Percentiles rank a stretch among this genome's conserved stretches.
Conservation (phyloP, 2,797 vertebrate genomes). For the Xyrichtys novacula region DNA sequence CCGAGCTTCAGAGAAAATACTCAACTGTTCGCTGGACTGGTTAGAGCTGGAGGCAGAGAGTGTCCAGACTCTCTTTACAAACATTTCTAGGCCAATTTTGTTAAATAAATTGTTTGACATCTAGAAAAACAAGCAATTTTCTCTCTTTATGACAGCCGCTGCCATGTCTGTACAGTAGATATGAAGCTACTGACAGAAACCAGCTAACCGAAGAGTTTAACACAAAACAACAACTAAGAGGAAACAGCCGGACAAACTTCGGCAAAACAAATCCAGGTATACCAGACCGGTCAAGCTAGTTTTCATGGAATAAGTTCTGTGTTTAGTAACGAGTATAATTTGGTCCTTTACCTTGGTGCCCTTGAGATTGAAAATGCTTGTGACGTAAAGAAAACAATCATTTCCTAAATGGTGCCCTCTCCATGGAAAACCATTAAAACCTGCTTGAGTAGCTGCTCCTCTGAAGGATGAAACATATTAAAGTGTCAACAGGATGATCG, state of each 20-base stretch:
- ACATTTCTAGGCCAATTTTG: neutral
- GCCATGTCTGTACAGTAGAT: neutral
- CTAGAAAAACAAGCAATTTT: neutral
- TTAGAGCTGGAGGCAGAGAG: conserved; percentile 2
- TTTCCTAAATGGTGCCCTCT: too few relatives aligned
- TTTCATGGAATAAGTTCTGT: neutral
- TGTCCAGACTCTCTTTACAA: neutral
- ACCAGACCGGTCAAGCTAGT: neutral
- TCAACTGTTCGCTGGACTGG: neutral
- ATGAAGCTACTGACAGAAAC: neutral
- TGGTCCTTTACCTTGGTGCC: neutral
- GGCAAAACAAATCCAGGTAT: neutral
- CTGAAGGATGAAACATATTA: too few relatives aligned
- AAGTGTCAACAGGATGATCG: too few relatives aligned
- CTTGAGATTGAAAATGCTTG: too few relatives aligned
- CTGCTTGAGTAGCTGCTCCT: too few relatives aligned
- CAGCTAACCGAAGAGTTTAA: conserved; percentile 1
- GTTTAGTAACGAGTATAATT: neutral
- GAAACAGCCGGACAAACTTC: neutral
- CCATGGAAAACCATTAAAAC: too few relatives aligned
- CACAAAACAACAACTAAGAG: neutral
- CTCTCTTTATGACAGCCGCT: neutral
- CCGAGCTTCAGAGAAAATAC: conserved; percentile 13
- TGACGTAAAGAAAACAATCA: too few relatives aligned
- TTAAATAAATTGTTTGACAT: neutral